Evolutionary conservation across 1,140 invertebrate species (phyloP), one percentile per base, ranked within the genome.

Genomic region (Ruditapes philippinarum): DNA sequence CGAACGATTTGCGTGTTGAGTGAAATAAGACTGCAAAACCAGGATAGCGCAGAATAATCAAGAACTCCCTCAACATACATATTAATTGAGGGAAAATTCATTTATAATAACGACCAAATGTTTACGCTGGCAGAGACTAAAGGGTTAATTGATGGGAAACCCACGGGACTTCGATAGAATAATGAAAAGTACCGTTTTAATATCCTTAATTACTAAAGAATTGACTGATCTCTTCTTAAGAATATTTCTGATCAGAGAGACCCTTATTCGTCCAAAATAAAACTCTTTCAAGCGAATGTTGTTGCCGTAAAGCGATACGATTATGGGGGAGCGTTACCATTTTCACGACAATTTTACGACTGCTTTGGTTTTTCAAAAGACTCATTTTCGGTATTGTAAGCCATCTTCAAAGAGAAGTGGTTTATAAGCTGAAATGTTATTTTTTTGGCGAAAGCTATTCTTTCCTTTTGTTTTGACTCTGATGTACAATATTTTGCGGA

Each of bases 31-130:
- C 62, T 36, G 33, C 12, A 31, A 65, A 65, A n/a, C 42, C 42
- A 76, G 17, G 42, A 36, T 1, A 57, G 12, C 31, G 49, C 25
- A 62, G 38, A 80, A 54, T 14, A 65, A 42, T 38, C 79, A 11
- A 12, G n/a, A 65, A 88, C 25, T 88, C 85, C 85, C 85, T 68
- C 40, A 76, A 79, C 85, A 88, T 88, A 88, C 85, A 88, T 88
- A 88, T 88, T 88, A 68, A 88, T 88, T 22, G 51, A 33, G 28
- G 36, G 74, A 79, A 80, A 78, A 80, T 88, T 80, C 65, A 84
- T 51, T 70, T 40, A 84, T 84, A 51, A 74, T 84, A 84, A 84
- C n/a, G 62, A 70, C n/a, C 40, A 33, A 45, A 11, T 74, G 62
- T 73, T 68, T 54, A 28, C 33, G 33, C 33, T 22, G n/a, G 31